Conservation (phyloP, 64 coral and sea anemone species). For the Montipora sp. region DNA sequence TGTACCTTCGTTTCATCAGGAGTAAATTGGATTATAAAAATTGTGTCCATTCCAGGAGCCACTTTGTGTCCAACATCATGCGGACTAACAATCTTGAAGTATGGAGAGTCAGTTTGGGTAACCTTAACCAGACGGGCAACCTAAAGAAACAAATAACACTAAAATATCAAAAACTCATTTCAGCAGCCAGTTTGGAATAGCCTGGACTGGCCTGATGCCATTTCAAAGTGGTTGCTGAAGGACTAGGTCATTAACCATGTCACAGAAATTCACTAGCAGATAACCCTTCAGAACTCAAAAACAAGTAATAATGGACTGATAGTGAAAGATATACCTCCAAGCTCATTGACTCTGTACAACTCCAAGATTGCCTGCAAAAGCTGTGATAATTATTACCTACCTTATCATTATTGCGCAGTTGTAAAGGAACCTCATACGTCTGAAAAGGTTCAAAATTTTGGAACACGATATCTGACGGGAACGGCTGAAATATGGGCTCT, state of each 20-base stretch:
- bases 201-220: no score
- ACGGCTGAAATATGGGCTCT: constrained; percentile 95
- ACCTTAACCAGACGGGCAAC: constrained; percentile 96
- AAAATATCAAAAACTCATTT: no score
- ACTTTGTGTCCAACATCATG: constrained; percentile 95
- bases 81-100: constrained; percentile 98
- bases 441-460: constrained; percentile 98
- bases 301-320: no score
- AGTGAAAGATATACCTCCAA: no score
- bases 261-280: no score
- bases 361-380: no score
- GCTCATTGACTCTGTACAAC: no score
- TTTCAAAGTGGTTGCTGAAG: no score
- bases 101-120: constrained; percentile 97
- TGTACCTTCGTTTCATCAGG: constrained; percentile 97
- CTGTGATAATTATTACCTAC: constrained; percentile 10
- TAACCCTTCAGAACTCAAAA: no score
- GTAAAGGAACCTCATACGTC: constrained; percentile 90
- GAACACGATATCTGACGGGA: constrained; percentile 98
- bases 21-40: constrained; percentile 88
- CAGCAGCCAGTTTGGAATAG: no score
- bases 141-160: constrained; percentile 2
- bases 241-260: no score
- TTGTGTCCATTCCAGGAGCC: constrained; percentile 97
- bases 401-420: constrained; percentile 97